Conservation (phyloP, 2,113 vertebrate species). For the Eulacestoma nigropectus region DNA sequence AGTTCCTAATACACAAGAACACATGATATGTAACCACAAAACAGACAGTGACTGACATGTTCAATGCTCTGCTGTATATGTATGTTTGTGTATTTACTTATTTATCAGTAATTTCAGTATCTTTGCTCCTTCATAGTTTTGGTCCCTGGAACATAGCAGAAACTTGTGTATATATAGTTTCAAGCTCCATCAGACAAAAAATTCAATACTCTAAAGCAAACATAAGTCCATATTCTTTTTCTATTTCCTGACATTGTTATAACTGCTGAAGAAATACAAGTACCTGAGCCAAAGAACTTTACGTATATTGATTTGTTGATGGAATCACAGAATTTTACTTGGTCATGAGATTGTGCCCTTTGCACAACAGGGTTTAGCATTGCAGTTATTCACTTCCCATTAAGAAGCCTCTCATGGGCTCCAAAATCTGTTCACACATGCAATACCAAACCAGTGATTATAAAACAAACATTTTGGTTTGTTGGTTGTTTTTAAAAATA, state of each 20-base stretch:
- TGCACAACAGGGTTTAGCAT: neutral
- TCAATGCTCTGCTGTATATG: neutral
- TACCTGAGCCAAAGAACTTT: neutral
- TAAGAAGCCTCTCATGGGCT: neutral
- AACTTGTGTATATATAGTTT: neutral
- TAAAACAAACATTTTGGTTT: neutral
- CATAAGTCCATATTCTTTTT: neutral
- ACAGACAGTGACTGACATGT: neutral
- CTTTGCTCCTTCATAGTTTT: neutral
- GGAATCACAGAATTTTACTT: neutral
- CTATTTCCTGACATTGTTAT: neutral
- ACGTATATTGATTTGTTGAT: neutral
- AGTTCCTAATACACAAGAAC: neutral
- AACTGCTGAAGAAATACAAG: neutral
- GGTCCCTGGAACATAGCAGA: neutral
- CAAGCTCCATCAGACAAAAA: neutral
- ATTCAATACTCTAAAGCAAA: neutral
- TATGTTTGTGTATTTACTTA: neutral
- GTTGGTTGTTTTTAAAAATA: neutral
- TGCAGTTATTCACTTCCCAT: neutral
- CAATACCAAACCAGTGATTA: accelerated
- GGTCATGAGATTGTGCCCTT: neutral
- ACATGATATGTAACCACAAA: neutral
- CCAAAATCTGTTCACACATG: neutral
- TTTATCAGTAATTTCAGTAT: neutral